Evolutionary conservation across 2,113 vertebrate genomes (phyloP).

Genomic region (Brachyhypopomus gauderio): DNA sequence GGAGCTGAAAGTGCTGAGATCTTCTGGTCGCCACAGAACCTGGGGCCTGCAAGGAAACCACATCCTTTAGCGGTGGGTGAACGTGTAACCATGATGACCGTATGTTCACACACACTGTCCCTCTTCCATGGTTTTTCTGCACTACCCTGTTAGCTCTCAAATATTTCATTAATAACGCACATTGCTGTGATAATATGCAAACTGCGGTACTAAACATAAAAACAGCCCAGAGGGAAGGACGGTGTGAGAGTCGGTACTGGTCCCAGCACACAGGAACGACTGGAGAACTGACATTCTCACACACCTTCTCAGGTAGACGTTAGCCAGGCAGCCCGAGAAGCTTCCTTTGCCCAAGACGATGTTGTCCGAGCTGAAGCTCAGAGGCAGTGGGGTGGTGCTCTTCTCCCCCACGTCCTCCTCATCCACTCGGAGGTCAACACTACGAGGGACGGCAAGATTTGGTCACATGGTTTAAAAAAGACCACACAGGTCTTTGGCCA

Average conservation of each 20-base stretch:
- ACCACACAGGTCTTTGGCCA: neutral
- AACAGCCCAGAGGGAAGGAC: too few species aligned
- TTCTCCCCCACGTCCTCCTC: conserved; percentile 65
- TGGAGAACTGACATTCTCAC: conserved; percentile 74
- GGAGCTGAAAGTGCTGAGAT: conserved; percentile 67
- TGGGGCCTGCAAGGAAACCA: conserved; percentile 56
- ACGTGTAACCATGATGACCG: neutral
- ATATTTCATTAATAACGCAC: neutral
- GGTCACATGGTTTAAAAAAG: neutral
- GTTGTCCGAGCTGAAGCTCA: conserved; percentile 1
- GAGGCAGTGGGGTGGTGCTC: neutral
- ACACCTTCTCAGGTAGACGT: conserved; percentile 89
- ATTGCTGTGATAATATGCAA: neutral
- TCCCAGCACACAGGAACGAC: too few species aligned
- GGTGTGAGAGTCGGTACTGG: too few species aligned
- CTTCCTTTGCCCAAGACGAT: conserved; percentile 74
- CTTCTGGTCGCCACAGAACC: conserved; percentile 69
- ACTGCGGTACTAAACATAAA: neutral
- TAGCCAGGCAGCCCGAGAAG: conserved; percentile 88
- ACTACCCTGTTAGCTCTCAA: neutral
- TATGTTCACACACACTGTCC: neutral
- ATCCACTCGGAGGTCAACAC: conserved; percentile 78
- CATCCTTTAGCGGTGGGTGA: neutral
- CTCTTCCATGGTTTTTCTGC: too few species aligned
- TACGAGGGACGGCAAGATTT: conserved; percentile 53